Base-by-base conservation (phyloP, 1,140 invertebrate genomes). In the Trichogramma pretiosum region DNA sequence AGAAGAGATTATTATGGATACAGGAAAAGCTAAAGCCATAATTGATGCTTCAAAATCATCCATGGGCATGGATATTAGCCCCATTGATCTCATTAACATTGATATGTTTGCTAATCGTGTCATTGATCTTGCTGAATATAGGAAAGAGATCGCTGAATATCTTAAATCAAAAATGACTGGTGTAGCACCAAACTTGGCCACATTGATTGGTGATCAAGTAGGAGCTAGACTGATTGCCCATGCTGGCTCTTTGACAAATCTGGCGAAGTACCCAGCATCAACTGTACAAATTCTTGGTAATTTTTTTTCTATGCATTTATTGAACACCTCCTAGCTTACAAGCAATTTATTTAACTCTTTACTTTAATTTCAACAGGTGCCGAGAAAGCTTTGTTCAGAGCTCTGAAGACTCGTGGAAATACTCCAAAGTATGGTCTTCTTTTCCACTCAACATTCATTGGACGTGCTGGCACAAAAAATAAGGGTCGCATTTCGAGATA, bases 21-120 rank as follows among this genome's bases (percentile, higher is more conserved):
- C 82, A 13, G 83, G 78, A n/a, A 95, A 91, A 68, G 90, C 89
- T 3, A 81, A 93, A 63, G 89, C 89, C 0, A 88, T 99, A 47
- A 74, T 95, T 16, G 89, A 95, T 67, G 93, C 94, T 1, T 83
- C 90, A 0, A 91, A 87, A 65, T 93, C 93, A 57, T 97, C 94
- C 0, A 99, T 99, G 94, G 96, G 93, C 61, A 98, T 98, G 92
- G 96, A 99, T 59, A 98, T 99, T 40, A 92, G 91, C 28, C 82
- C 85, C 0, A 79, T 98, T 39, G 96, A 99, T 76, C 72, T 99
- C 46, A 79, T 92, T 30, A 99, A 99, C 68, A 97, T 99, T 62
- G 87, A 96, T 66, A 80, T 83, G 68, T 98, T 99, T 74, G 90
- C 92, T 2, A 74, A 74, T 11, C 77, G 93, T 46, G 90, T 99